Evolutionary conservation across 2,113 vertebrate species (phyloP).

Genomic region (Syrmaticus mikado): DNA sequence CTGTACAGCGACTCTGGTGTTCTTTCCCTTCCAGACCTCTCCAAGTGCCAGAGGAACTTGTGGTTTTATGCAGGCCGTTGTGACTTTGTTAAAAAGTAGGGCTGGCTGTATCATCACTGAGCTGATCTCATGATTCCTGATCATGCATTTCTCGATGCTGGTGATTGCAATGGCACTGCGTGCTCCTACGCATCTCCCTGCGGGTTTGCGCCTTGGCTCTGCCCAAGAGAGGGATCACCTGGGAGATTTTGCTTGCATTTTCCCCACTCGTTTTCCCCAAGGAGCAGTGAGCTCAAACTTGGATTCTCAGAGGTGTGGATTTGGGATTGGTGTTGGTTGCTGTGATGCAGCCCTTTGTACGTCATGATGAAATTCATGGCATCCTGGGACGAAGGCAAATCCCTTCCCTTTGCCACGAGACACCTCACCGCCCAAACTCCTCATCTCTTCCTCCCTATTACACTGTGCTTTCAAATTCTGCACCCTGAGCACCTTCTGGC

Average conservation of each 20-base stretch:
- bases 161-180: rapidly evolving
- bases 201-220: neutral
- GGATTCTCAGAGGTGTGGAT: neutral
- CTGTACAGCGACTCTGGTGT: neutral
- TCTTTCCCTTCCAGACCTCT: neutral
- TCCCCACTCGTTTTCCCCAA: neutral
- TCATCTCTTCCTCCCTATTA: neutral
- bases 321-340: neutral
- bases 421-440: neutral
- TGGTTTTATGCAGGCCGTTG: neutral
- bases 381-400: neutral
- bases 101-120: neutral
- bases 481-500: neutral
- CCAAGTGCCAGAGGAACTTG: neutral
- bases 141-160: neutral
- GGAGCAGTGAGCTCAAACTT: neutral
- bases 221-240: neutral
- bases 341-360: rapidly evolving
- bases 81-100: neutral
- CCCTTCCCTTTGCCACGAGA: neutral
- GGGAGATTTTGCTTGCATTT: neutral
- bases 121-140: neutral
- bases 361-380: neutral
- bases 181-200: neutral
- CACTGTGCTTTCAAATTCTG: neutral